These are phyloP conservation scores for Cyanoderma ruficeps DNA, from an alignment of 2,113 vertebrate species.

Conservation along the genomic window DNA sequence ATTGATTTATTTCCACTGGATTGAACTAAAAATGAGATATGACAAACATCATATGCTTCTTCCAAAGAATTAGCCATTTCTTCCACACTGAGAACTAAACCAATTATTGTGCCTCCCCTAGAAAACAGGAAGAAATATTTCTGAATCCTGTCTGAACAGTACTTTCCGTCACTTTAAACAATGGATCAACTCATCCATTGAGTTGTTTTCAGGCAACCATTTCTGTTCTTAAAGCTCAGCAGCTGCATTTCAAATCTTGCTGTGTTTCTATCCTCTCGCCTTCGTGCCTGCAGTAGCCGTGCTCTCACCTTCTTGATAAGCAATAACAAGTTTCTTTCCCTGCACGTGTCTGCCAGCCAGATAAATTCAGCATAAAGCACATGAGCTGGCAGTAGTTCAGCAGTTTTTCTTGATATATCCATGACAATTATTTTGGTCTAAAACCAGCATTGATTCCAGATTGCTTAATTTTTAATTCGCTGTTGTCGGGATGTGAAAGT, in stretches of 20 bases:
- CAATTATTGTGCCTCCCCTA: background rate
- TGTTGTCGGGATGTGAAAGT: background rate
- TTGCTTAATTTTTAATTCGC: background rate
- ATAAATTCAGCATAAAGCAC: background rate
- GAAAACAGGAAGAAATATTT: conserved; percentile 26
- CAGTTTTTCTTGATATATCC: background rate
- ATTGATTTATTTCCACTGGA: conserved; percentile 32
- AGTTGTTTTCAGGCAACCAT: background rate
- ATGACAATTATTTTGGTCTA: background rate
- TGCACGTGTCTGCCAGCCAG: background rate
- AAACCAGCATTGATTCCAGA: background rate
- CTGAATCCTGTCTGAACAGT: background rate
- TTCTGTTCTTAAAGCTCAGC: background rate
- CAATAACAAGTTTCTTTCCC: background rate
- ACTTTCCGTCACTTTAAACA: background rate
- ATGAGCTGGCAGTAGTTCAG: background rate
- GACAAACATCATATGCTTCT: background rate
- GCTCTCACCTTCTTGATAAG: background rate
- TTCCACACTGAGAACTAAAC: background rate
- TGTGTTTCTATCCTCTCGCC: background rate
- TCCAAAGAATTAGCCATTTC: conserved; percentile 12
- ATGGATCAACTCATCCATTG: background rate
- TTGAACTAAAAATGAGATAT: conserved; percentile 22
- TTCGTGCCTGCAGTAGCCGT: background rate
- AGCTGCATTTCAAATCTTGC: background rate